Conservation (phyloP, 2,888 invertebrate species). For the Ferrisia virgata region DNA sequence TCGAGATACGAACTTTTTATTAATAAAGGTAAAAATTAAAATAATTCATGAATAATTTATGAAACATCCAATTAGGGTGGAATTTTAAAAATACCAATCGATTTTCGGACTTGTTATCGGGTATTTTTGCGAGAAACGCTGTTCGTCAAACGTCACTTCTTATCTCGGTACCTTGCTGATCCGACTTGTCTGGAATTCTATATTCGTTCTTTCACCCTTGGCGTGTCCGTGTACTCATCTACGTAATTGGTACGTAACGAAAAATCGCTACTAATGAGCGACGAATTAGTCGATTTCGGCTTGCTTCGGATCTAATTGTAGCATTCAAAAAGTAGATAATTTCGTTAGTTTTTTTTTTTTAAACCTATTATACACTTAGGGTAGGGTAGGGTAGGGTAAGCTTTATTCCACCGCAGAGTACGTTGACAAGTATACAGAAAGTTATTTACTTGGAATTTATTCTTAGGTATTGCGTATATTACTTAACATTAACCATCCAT, state of each 20-base stretch:
- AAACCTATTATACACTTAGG: too few species aligned
- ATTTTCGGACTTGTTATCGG: neutral
- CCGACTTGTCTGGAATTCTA: neutral
- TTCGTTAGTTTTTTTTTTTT: too few species aligned
- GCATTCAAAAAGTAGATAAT: too few species aligned
- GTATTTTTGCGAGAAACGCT: neutral
- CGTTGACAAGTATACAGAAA: too few species aligned
- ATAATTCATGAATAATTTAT: neutral
- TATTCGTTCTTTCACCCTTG: neutral
- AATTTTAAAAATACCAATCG: neutral
- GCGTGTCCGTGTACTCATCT: too few species aligned
- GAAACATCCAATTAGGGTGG: neutral
- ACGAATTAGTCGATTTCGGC: neutral
- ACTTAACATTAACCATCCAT: too few species aligned
- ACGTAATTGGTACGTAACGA: neutral
- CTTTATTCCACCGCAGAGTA: too few species aligned
- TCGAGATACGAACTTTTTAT: neutral
- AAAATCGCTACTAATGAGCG: neutral
- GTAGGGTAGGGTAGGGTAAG: too few species aligned
- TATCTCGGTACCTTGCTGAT: neutral
- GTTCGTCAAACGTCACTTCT: neutral
- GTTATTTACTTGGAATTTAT: too few species aligned
- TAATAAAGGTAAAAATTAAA: neutral
- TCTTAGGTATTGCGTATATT: too few species aligned
- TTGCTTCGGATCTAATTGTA: too few species aligned